Evolutionary conservation across 30 jellyfish, hydroid and myxozoan genomes (phyloP).

Genomic region (Hydractinia echinata): DNA sequence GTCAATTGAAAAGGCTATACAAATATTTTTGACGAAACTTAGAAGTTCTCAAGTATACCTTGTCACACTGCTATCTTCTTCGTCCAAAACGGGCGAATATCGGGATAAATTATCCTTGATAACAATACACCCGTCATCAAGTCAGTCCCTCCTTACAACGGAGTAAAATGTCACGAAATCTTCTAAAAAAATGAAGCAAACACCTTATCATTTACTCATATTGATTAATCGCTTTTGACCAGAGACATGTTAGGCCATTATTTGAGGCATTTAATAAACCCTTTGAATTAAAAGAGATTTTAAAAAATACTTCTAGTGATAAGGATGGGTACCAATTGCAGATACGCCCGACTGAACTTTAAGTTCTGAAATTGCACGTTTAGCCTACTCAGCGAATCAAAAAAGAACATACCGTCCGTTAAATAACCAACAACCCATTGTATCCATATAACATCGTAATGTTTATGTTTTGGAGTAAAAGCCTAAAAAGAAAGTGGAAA

Average conservation of each 20-base stretch:
- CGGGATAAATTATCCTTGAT: conserved; percentile 79
- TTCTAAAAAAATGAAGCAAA: conserved; percentile 27
- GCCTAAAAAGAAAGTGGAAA: conserved; percentile 30
- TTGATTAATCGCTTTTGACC: too few relatives aligned
- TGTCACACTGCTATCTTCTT: conserved; percentile 84
- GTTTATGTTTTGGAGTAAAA: conserved; percentile 46
- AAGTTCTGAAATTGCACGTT: too few relatives aligned
- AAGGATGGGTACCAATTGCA: too few relatives aligned
- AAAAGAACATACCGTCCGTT: conserved; percentile 58
- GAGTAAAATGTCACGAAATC: conserved; percentile 55
- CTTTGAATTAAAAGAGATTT: too few relatives aligned
- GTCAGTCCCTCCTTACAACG: conserved; percentile 59
- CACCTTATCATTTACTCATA: too few relatives aligned
- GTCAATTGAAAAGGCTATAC: too few relatives aligned
- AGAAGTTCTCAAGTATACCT: conserved; percentile 28
- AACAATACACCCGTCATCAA: conserved; percentile 75
- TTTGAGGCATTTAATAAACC: too few relatives aligned
- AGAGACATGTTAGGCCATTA: too few relatives aligned
- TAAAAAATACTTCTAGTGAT: too few relatives aligned
- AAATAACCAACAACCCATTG: conserved; percentile 91
- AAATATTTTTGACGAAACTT: not conserved
- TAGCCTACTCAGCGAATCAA: not conserved
- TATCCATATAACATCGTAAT: conserved; percentile 75
- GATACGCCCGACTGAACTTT: too few relatives aligned
- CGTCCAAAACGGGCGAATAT: conserved; percentile 51